A percentile compares a stretch with the other conserved stretches of the same genome.
These are phyloP conservation scores for Xanthia icteritia DNA, from an alignment of 2,888 invertebrate species.

Conservation along the genomic window DNA sequence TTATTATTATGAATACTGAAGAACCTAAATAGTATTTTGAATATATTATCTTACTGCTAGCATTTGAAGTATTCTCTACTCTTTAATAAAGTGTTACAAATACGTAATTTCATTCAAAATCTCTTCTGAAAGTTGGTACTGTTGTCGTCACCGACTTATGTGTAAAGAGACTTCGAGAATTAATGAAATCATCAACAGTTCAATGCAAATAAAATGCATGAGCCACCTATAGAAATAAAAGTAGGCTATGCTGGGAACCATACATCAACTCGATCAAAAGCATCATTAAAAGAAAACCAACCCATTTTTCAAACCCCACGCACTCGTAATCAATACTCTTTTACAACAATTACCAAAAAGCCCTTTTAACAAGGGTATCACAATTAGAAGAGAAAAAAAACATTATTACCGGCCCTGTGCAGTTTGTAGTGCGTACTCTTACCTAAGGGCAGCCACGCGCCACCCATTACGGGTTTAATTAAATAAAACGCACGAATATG, in stretches of 20 bases:
- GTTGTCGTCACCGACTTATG: too few species aligned
- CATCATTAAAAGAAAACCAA: slow-evolving; percentile 27
- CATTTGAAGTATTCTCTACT: too few species aligned
- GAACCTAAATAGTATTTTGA: too few species aligned
- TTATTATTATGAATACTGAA: too few species aligned
- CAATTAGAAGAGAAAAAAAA: slow-evolving; percentile 46
- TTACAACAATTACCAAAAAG: slow-evolving; percentile 52
- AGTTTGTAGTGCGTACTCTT: slow-evolving; percentile 35
- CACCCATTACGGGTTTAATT: slow-evolving; percentile 80
- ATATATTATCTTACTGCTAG: too few species aligned
- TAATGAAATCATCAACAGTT: not conserved
- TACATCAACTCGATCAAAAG: too few species aligned
- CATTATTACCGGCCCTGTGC: slow-evolving; percentile 41
- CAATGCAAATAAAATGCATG: not conserved
- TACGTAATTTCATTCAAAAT: too few species aligned
- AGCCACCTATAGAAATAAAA: too few species aligned
- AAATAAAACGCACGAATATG: slow-evolving; percentile 78
- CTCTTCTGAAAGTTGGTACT: too few species aligned
- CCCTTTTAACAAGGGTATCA: slow-evolving; percentile 57
- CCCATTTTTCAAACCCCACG: slow-evolving; percentile 22
- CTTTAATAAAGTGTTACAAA: too few species aligned
- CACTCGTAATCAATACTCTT: slow-evolving; percentile 48
- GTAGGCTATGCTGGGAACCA: slow-evolving; percentile 2
- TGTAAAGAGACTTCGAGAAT: too few species aligned
- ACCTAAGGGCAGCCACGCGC: slow-evolving; percentile 72